These are phyloP conservation scores for Tanypteryx hageni DNA, from an alignment of 2,888 invertebrate genomes.

Conservation along the genomic window DNA sequence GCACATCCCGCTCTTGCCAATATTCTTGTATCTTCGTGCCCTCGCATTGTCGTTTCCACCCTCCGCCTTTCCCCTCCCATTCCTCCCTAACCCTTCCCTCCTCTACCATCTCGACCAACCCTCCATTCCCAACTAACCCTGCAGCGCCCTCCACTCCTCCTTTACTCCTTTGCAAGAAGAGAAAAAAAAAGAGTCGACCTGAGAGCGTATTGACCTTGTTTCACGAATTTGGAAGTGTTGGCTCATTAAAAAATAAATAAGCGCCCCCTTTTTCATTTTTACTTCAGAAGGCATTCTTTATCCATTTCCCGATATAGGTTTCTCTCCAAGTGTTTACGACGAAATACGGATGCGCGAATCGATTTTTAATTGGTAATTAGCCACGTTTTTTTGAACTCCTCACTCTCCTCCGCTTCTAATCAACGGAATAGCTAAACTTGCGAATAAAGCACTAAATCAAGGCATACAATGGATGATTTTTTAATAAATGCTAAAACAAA, in stretches of 20 bases:
- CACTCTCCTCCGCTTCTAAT: neutral
- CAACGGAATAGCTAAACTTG: too few relatives aligned
- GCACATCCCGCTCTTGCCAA: neutral
- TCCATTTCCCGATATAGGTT: constrained; percentile 22
- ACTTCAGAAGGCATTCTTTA: constrained; percentile 22
- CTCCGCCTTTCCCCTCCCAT: neutral
- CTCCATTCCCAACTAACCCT: neutral
- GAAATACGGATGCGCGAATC: neutral
- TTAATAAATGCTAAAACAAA: too few relatives aligned
- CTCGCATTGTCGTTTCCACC: neutral
- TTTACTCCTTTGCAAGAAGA: neutral
- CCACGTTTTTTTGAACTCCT: neutral
- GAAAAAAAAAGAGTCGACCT: neutral
- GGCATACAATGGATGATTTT: too few relatives aligned
- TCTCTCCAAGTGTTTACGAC: neutral
- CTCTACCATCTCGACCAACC: neutral
- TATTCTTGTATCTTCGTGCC: neutral
- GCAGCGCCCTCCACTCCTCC: neutral
- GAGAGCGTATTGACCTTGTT: constrained; percentile 55
- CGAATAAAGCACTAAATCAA: too few relatives aligned
- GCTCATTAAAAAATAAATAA: constrained; percentile 44
- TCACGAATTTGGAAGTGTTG: constrained; percentile 43
- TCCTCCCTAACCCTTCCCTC: neutral
- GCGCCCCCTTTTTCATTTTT: neutral
- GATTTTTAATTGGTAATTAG: constrained; percentile 35